Evolutionary conservation across 2,888 invertebrate genomes (phyloP).

Genomic region (Camptogramma bilineatum): DNA sequence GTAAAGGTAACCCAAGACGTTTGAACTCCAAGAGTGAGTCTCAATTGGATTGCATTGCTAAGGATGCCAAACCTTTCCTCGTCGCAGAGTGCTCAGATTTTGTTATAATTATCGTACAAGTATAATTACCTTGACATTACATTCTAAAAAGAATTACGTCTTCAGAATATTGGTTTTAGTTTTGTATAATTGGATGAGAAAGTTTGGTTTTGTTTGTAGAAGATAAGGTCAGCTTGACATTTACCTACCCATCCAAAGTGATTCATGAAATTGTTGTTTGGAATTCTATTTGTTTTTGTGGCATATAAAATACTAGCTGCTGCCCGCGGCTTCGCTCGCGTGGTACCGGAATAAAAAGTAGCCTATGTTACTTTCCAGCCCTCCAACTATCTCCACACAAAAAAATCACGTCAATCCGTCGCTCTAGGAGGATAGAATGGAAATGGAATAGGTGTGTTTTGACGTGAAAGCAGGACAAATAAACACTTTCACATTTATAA

Average conservation of each 20-base stretch:
- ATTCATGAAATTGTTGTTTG: background rate
- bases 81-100: conserved; percentile 41
- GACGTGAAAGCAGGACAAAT: no score
- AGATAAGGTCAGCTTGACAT: background rate
- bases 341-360: no score
- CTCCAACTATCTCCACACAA: no score
- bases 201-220: background rate
- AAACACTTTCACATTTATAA: no score
- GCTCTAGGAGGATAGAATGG: no score
- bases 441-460: no score
- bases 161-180: background rate
- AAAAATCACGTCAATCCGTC: no score
- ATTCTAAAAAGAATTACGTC: background rate
- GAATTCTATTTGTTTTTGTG: background rate
- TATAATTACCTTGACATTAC: conserved; percentile 9
- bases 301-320: no score
- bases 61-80: conserved; percentile 53
- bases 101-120: conserved; percentile 1
- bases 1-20: conserved; percentile 35
- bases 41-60: conserved; percentile 63
- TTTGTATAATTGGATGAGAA: conserved; percentile 1
- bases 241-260: background rate
- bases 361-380: no score
- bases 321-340: no score
- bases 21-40: conserved; percentile 35